Base-by-base conservation (phyloP, 2,797 vertebrate genomes). In the Enteromius radiatus region DNA sequence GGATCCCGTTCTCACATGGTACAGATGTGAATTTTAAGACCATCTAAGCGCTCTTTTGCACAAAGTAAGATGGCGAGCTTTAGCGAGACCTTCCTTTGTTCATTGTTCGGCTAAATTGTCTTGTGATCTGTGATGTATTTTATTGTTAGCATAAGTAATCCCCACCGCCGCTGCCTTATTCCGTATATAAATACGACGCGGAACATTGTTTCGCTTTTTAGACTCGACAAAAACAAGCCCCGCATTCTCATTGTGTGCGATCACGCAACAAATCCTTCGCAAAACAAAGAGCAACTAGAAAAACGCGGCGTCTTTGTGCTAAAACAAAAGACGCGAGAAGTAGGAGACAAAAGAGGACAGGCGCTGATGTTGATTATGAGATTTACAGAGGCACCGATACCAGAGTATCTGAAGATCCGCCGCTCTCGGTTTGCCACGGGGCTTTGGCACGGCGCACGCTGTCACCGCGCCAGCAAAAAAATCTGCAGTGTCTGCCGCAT, bases 401-500 rank as follows among this genome's bases (percentile, higher is more conserved):
- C 56, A 80, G 86, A 84, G 83, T 59, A 89, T 84, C 94, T 93
- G 94, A 95, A 95, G 59, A 67, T 67, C 95, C 89, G 61, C 94
- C 95, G 94, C 94, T 93, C 93, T 95, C 95, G 95, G 95, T 95
- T 96, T 96, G 95, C 97, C 96, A 95, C 97, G 96, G 95, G 97
- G 97, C 96, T 94, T 98, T 98, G 97, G 97, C 97, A 96, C 94
- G 88, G 93, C 91, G 95, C 93, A 91, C 91, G 74, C 93, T 97
- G 97, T 97, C 96, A 96, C 89, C 26, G 94, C 95, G 95, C 95
- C 97, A 98, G 96, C 93, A 92, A 97, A 82, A 95, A 95, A 96
- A 95, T 96, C 97, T 96, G 96, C 97, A 97, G 97, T 96, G 96
- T 91, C 95, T 97, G 96, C 96, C 94, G 95, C 96, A 96, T 96